phyloP scores from a whole-genome alignment of 2,888 invertebrate species.

The Acleris emargana region DNA sequence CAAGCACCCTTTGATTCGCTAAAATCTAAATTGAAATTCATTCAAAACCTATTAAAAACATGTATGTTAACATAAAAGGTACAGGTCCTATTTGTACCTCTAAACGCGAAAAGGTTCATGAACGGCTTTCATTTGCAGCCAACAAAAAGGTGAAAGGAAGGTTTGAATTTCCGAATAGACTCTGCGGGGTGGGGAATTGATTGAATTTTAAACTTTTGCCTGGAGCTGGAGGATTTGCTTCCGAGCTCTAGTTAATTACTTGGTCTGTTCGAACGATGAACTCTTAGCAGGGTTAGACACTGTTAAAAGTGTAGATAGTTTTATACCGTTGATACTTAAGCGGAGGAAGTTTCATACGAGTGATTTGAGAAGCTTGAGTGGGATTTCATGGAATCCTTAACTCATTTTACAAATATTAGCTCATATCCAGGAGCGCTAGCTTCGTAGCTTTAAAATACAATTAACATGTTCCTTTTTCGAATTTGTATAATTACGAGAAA shows the following conservation, averaged over 20 bases:
- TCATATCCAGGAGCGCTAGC: too few species aligned
- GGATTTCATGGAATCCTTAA: too few species aligned
- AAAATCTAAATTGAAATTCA: neutral
- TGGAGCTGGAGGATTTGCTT: conserved; percentile 42
- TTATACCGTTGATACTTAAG: too few species aligned
- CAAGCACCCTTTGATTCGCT: too few species aligned
- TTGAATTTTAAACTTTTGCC: conserved; percentile 65
- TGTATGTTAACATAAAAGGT: conserved; percentile 13
- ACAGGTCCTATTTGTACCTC: conserved; percentile 24
- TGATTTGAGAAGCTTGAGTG: too few species aligned
- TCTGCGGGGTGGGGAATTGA: conserved; percentile 61
- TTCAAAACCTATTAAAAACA: conserved; percentile 14
- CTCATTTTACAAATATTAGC: too few species aligned
- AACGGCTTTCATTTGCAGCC: conserved; percentile 36
- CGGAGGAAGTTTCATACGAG: too few species aligned
- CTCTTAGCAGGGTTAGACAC: neutral
- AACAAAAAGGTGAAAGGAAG: conserved; percentile 40
- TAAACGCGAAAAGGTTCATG: conserved; percentile 29
- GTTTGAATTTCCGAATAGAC: conserved; percentile 53
- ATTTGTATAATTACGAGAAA: too few species aligned
- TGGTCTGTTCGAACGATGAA: conserved; percentile 22
- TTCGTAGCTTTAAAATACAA: too few species aligned
- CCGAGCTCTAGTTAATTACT: conserved; percentile 31
- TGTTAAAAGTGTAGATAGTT: neutral
- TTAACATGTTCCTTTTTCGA: too few species aligned